Conservation (phyloP, 2,113 vertebrate genomes). For the Pelvicachromis taeniatus region DNA sequence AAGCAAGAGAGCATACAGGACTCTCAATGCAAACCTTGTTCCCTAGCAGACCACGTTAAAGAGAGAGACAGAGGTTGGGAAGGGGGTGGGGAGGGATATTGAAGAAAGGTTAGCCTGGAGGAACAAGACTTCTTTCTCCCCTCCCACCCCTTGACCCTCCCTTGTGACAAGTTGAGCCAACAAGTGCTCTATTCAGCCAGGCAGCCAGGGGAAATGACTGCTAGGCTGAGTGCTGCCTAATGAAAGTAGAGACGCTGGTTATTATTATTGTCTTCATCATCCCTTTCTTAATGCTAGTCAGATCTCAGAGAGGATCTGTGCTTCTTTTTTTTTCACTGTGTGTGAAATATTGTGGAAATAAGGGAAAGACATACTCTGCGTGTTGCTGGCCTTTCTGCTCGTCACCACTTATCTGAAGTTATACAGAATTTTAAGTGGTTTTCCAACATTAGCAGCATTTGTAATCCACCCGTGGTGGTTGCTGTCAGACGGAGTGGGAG, state of each 20-base stretch:
- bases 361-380: background rate
- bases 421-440: background rate
- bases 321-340: background rate
- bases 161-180: constrained; percentile 74
- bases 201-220: constrained; percentile 69
- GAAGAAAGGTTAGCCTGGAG: constrained; percentile 73
- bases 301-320: background rate
- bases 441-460: background rate
- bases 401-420: background rate
- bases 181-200: constrained; percentile 73
- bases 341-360: background rate
- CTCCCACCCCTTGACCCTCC: constrained; percentile 68
- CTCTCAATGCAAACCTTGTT: constrained; percentile 75
- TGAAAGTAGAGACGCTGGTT: constrained; percentile 70
- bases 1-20: constrained; percentile 58
- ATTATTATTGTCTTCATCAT: constrained; percentile 63
- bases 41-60: constrained; percentile 59
- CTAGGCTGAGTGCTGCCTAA: constrained; percentile 59
- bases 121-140: constrained; percentile 75
- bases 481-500: constrained; percentile 32
- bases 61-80: constrained; percentile 66
- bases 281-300: background rate
- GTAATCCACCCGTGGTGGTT: background rate
- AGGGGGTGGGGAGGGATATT: constrained; percentile 64
- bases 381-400: background rate